Evolutionary conservation across 2,797 vertebrate species (phyloP).

Genomic region (Anguilla obscura): DNA sequence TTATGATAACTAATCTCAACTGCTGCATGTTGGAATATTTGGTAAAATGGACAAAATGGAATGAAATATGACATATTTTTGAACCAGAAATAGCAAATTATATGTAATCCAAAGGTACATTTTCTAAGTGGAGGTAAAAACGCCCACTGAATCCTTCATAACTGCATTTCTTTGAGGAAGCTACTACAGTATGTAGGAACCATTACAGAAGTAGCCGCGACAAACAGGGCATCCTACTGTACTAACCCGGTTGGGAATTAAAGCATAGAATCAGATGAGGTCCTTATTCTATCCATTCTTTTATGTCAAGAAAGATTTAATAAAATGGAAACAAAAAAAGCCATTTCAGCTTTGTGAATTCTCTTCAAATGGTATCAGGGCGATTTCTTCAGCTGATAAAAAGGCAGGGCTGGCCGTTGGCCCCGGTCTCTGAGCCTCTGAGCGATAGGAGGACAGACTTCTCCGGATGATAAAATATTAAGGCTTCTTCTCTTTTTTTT

Average conservation of each 20-base stretch:
- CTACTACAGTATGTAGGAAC: neutral
- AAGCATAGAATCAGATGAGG: neutral
- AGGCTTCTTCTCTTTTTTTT: neutral
- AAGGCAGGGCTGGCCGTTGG: neutral
- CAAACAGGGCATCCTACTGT: too few species aligned
- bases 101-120: neutral
- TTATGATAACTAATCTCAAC: neutral
- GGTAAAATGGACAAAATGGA: neutral
- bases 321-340: neutral
- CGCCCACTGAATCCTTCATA: neutral
- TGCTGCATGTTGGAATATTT: neutral
- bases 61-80: neutral
- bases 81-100: neutral
- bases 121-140: neutral
- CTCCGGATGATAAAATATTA: conserved; percentile 23
- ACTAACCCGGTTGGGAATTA: neutral
- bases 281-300: neutral
- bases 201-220: neutral
- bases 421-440: neutral
- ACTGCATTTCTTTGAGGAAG: too few species aligned
- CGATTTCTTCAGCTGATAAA: neutral
- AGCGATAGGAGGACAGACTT: neutral
- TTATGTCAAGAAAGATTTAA: neutral
- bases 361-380: neutral
- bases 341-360: neutral